Percentiles rank a stretch among this genome's conserved stretches.
Evolutionary conservation across 2,113 vertebrate genomes (phyloP).

Genomic region (Pomatorhinus ruficollis): DNA sequence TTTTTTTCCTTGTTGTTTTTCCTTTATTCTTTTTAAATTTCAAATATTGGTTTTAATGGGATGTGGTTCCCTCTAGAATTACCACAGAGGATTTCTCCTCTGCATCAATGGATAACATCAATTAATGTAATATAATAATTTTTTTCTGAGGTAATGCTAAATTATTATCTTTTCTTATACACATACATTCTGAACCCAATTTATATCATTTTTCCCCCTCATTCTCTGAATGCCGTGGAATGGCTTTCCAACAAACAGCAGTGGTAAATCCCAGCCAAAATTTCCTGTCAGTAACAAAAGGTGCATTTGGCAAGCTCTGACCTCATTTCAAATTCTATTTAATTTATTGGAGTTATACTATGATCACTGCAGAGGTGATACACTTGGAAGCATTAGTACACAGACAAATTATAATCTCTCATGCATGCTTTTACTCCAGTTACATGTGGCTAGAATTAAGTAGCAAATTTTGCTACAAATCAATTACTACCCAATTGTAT

Average conservation of each 20-base stretch:
- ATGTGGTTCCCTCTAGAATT: neutral
- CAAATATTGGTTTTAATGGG: neutral
- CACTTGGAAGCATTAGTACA: slow-evolving; percentile 9
- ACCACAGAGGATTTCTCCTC: neutral
- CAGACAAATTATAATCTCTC: slow-evolving; percentile 23
- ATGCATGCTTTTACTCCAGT: slow-evolving; percentile 31
- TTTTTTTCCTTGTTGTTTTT: too few species aligned
- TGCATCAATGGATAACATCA: neutral
- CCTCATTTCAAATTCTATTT: slow-evolving; percentile 12
- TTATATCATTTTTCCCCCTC: neutral
- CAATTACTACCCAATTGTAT: slow-evolving; percentile 17
- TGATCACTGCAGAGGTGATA: slow-evolving; percentile 4
- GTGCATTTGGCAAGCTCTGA: neutral
- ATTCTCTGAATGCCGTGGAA: neutral
- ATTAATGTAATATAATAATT: neutral
- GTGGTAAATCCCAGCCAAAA: neutral
- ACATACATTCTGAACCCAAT: neutral
- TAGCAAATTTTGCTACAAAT: slow-evolving; percentile 34
- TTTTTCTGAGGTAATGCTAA: slow-evolving; percentile 7
- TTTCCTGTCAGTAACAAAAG: neutral
- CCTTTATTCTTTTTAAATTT: neutral
- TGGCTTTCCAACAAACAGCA: neutral
- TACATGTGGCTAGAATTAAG: slow-evolving; percentile 46
- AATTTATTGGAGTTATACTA: neutral
- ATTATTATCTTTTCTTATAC: neutral